Base-by-base conservation (phyloP, 2,113 vertebrate genomes). In the Cheirogaleus medius region DNA sequence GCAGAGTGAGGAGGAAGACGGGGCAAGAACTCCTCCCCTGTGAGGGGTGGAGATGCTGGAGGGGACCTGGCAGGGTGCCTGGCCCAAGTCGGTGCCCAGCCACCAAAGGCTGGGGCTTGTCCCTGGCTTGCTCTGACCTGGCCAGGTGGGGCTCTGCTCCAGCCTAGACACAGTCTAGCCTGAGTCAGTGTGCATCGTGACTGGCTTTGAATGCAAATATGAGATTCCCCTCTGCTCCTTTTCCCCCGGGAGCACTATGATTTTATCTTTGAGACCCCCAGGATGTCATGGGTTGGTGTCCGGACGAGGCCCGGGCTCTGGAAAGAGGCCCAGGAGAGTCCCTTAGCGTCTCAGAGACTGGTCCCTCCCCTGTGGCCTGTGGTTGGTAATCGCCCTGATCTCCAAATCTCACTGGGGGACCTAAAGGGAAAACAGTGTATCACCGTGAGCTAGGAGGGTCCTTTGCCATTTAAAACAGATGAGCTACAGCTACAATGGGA, bases 281-380 rank as follows among this genome's bases (percentile, higher is more conserved):
- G 63, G 77, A 34, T 11, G 32, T 39, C 1, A 0, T 0, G 9
- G 37, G 47, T 17, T 0, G 1, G 39, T n/a, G 7, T 8, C n/a
- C 0, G 14, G 21, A 60, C n/a, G 29, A 18, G 10, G 21, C 27
- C 1, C 0, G 32, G 39, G 52, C 27, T 49, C 73, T 34, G n/a
- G 42, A 2, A 8, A 21, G 54, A 56, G 64, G 71, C 27, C 71
- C 3, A 3, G 44, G 44, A 10, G 18, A 1, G 42, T 0, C 18
- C 23, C 86, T 32, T 1, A 54, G 60, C 77, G 12, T 63, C 44
- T 58, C 4, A 5, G 37, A 69, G 71, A 29, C 77, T 0, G 1
- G 13, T 1, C 15, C 54, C 71, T 54, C 39, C 42, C 2, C 0
- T 1, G n/a, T 25, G 54, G 69, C 21, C 5, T 0, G 0, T 13